Percentiles rank a stretch among this genome's conserved stretches.
Conservation (phyloP, 2,888 invertebrate species). For the Blera fallax region DNA sequence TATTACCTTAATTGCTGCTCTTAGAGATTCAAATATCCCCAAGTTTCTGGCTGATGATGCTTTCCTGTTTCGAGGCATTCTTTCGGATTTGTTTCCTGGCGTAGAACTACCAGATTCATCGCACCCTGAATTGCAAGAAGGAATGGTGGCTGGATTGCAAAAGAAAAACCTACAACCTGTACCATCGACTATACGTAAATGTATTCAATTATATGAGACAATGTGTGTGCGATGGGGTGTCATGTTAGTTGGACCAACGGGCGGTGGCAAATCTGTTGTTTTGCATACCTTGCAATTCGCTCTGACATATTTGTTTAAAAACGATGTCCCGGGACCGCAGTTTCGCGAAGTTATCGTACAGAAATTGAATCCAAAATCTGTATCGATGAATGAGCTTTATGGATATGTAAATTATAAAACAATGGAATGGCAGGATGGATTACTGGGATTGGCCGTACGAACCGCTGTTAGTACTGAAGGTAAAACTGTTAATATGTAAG, state of each 20-base stretch:
- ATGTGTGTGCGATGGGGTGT: conserved; percentile 96
- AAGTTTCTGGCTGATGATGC: conserved; percentile 94
- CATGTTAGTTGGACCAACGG: conserved; percentile 95
- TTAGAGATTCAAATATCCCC: conserved; percentile 94
- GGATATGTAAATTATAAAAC: conserved; percentile 92
- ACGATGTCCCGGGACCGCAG: conserved; percentile 84
- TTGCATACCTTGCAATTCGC: conserved; percentile 89
- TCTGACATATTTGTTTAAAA: conserved; percentile 85
- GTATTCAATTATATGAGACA: conserved; percentile 93
- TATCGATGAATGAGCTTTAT: conserved; percentile 93
- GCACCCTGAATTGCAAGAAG: conserved; percentile 88
- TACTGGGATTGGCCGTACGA: conserved; percentile 85
- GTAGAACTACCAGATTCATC: conserved; percentile 90
- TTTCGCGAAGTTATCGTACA: conserved; percentile 89
- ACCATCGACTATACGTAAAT: conserved; percentile 78
- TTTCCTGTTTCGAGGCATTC: conserved; percentile 91
- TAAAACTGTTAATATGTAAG: conserved; percentile 69
- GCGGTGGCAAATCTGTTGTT: conserved; percentile 92
- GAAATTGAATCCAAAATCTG: conserved; percentile 93
- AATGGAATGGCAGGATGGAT: conserved; percentile 95
- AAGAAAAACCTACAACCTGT: conserved; percentile 86
- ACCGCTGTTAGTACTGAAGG: conserved; percentile 78
- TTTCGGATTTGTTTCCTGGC: conserved; percentile 95
- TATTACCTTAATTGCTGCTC: conserved; percentile 90
- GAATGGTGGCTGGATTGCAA: conserved; percentile 84